Base-by-base conservation (phyloP, 2,888 invertebrate genomes). In the Hypercompe scribonia region DNA sequence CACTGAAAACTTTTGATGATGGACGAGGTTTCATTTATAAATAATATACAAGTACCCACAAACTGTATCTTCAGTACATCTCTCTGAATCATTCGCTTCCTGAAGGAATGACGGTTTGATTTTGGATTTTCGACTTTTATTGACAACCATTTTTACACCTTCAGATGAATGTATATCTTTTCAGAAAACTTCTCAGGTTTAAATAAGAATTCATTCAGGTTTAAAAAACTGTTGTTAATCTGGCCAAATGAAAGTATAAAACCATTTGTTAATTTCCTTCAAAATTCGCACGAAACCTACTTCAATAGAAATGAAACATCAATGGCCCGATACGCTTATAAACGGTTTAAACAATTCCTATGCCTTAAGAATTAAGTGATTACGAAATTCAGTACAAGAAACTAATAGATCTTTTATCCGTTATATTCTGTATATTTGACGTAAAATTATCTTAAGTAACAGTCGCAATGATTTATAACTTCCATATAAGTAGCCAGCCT, bases 211-310 rank as follows among this genome's bases (percentile, higher is more conserved):
- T 28, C n/a, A n/a, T n/a, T 54, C 3, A 10, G 1, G 24, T 54
- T 54, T 8, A 54, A n/a, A 54, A 24, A n/a, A 0, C 13, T 58
- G 28, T 24, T 28, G 2, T 31, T 58, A 34, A 28, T 39, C 39
- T 42, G 7, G 21, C 31, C 28, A 70, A 58, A 70, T n/a, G 36
- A 65, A 64, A 64, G 33, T 70, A 50, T 34, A 42, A 21, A 64
- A n/a, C 64, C n/a, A n/a, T n/a, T n/a, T n/a, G n/a, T n/a, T n/a
- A n/a, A n/a, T n/a, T n/a, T 70, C 64, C 46, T 64, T 70, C 33
- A 70, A 70, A 64, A 64, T 69, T 69, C 69, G 33, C 42, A 24
- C 68, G 2, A 15, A 61, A 36, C n/a, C 58, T 15, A 58, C 33
- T 70, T 33, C 34, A 5, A 64, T 21, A 24, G 8, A 66, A 46